Base-by-base conservation (phyloP, 2,888 invertebrate genomes). In the Melolontha melolontha region DNA sequence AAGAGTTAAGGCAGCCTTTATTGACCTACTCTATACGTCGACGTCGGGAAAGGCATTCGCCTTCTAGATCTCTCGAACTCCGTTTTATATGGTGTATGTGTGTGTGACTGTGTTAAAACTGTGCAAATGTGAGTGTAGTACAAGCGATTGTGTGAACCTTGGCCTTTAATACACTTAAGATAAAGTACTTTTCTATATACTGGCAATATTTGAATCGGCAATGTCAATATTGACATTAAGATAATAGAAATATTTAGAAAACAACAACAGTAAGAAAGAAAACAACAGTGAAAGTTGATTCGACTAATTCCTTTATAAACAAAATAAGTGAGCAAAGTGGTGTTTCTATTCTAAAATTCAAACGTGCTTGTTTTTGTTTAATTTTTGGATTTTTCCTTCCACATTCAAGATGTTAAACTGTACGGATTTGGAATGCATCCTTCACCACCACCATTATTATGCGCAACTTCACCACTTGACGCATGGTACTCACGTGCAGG, bases 351-450 rank as follows among this genome's bases (percentile, higher is more conserved):
- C 14, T 40, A 16, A 55, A 27, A 27, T 14, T 17, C 12, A 17
- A 12, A 10, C 16, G 49, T 29, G 41, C 14, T 16, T 55, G 17
- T 54, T 16, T 7, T 22, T 22, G 22, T 22, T 22, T 22, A 22
- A 22, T 22, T 22, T 4, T 22, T 1, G 4, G 22, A 22, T 22
- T 4, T 4, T 22, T 22, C n/a, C 22, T 22, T 22, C 22, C 1
- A 22, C 22, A 22, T 44, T 66, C 57, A 86, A 83, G 82, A 91
- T 91, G 91, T 86, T 91, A 85, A 91, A 91, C 85, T 91, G 91
- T 84, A 91, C 91, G 75, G 91, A 91, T 86, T 86, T 91, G 85
- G 91, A 91, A 85, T 91, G 91, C 85, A 90, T 91, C 82, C 84
- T 91, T 81, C 91, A 91, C 84, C 90, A 91, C 80, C 90, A 90